Percentiles rank a stretch among this genome's conserved stretches.
phyloP scores from a whole-genome alignment of 37 sponge, comb jelly and placozoan species.

The Amphimedon queenslandica region DNA sequence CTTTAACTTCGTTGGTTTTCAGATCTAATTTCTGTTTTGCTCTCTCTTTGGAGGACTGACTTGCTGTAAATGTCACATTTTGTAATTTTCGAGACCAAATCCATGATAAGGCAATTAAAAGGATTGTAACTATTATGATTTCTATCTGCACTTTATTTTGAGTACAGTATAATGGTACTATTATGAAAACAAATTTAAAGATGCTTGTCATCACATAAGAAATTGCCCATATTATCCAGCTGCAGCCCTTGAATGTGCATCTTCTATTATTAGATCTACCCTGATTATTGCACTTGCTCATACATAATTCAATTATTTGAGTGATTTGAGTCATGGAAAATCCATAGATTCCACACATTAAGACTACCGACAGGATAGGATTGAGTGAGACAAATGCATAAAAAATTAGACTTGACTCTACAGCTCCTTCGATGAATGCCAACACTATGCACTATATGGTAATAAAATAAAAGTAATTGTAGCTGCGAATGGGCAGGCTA shows the following conservation, averaged over 20 bases:
- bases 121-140: not conserved
- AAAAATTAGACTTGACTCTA: slow-evolving; percentile 39
- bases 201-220: too few relatives aligned
- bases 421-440: slow-evolving; percentile 30
- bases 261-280: too few relatives aligned
- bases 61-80: not conserved
- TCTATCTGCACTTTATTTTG: not conserved
- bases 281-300: too few relatives aligned
- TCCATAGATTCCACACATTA: slow-evolving; percentile 39
- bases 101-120: not conserved
- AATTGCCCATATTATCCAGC: too few relatives aligned
- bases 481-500: too few relatives aligned
- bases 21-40: not conserved
- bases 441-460: slow-evolving; percentile 28
- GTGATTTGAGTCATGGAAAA: not conserved
- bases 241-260: too few relatives aligned
- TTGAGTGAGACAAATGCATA: slow-evolving; percentile 28
- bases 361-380: slow-evolving; percentile 28
- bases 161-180: not conserved
- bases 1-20: not conserved
- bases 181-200: too few relatives aligned
- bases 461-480: too few relatives aligned
- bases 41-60: not conserved
- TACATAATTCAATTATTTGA: not conserved
- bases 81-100: not conserved